Evolutionary conservation across 2,888 invertebrate genomes (phyloP), one percentile per base, ranked within the genome.

Genomic region (Sycophila texana): DNA sequence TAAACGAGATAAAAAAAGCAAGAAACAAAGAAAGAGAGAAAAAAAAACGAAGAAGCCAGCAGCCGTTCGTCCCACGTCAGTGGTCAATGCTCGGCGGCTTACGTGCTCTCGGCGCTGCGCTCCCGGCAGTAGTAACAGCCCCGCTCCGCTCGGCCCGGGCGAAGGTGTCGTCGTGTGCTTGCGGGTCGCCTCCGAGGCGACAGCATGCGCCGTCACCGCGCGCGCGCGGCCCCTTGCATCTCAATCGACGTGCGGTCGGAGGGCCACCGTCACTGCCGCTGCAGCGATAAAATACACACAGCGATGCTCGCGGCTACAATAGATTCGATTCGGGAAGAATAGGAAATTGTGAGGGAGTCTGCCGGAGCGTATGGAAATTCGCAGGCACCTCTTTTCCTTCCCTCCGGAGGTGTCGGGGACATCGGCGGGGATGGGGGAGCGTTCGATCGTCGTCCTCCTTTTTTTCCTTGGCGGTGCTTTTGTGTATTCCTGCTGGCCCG

Each of bases 21-120:
- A 30, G 30, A 30, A 30, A 30, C 2, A 30, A 30, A 30, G 4
- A 30, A 30, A 30, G 4, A 10, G 7, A 39, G 10, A 10, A 39
- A 39, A 10, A 39, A 10, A 10, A 39, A 10, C 0, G 39, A 39
- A 10, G 10, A 10, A 39, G 10, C 0, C 7, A 10, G 39, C 10
- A 39, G 10, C 10, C 39, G 39, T 39, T 10, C 39, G 4, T 39
- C 39, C 39, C 30, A 4, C 26, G 4, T 14, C 55, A 57, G 57
- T 55, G 74, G 60, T 75, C 75, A 68, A 75, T 60, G 75, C 68
- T 75, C 53, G 68, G n/a, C 30, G 68, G 18, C 63, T 60, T 63
- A 73, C 63, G 73, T 73, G 73, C 51, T 49, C 66, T 18, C 49
- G 66, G 39, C 13, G 51, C 51, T 20, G 53, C 67, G n/a, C 60